Evolutionary conservation across 2,797 vertebrate genomes (phyloP).

Genomic region (Picus viridis): DNA sequence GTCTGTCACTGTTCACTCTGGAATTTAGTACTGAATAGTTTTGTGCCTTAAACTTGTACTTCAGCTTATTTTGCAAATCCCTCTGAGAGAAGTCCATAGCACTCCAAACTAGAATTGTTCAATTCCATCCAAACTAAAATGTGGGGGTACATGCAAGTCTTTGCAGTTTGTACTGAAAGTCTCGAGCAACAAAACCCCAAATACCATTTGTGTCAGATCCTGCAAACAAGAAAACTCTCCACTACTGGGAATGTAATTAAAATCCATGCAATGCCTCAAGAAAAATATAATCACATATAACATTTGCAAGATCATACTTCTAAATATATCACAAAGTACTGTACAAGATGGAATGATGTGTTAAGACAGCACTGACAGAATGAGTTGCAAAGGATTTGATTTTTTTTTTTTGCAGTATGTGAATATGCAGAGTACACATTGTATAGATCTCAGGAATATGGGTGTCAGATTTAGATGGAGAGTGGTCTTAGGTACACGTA

Average conservation of each 20-base stretch:
- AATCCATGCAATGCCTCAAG: neutral
- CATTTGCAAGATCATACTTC: neutral
- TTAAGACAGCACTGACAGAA: neutral
- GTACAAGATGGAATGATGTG: neutral
- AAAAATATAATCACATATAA: neutral
- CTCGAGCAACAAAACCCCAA: neutral
- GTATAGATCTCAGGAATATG: neutral
- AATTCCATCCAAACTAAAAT: neutral
- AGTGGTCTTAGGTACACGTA: neutral
- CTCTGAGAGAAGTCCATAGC: neutral
- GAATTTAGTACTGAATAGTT: neutral
- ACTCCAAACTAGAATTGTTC: neutral
- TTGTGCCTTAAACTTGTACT: neutral
- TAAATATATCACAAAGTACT: neutral
- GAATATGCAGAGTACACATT: neutral
- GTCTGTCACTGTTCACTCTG: neutral
- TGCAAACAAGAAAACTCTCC: neutral
- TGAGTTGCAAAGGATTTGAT: neutral
- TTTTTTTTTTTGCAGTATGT: neutral
- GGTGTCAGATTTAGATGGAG: neutral
- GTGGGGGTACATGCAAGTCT: accelerated
- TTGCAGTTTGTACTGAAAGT: neutral
- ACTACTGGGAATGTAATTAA: neutral
- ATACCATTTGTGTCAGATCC: neutral
- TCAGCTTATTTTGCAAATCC: neutral